Base-by-base conservation (phyloP, 2,888 invertebrate species). In the Neoaliturus tenellus region DNA sequence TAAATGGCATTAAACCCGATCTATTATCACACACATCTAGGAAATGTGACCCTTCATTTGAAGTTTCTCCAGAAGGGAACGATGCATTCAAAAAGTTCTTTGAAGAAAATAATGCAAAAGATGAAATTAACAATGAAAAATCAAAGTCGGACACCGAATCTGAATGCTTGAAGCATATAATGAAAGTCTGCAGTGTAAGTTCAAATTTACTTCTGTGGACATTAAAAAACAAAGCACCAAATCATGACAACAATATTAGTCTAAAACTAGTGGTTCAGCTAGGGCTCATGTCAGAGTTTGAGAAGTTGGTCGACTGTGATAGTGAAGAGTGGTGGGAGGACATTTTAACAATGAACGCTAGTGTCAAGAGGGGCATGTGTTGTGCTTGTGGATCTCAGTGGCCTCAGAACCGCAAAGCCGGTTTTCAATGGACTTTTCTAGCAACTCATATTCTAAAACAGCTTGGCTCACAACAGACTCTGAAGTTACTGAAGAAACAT, bases 361-460 rank as follows among this genome's bases (percentile, higher is more conserved):
- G 81, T 23, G 84, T 86, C 62, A 83, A 85, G 48, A 73, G 85
- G 25, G 86, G 87, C 12, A 62, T 84, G 25, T 87, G 87, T 41
- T 86, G 86, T 39, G 82, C 86, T 41, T 86, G 87, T 81, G 55
- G 81, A 62, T 48, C 55, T 10, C 55, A 81, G 35, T 80, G 44
- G 44, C 35, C 75, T 14, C 44, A 17, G 10, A 82, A 67, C 20
- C 28, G 62, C 4, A 90, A 91, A 0, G 91, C 92, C 0, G 91
- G 90, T 78, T 92, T 93, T 85, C 88, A 93, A 35, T 95, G 95
- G 95, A 93, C 92, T 62, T 91, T 92, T 58, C 89, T 95, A 14
- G 93, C 93, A 0, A 90, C 91, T 1, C 89, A 93, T 31, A 92
- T 95, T 88, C 92, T 95, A 71, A 93, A 93, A 87, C 93, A 92